Conservation (phyloP, 2,888 invertebrate genomes). For the Endotricha flammealis region DNA sequence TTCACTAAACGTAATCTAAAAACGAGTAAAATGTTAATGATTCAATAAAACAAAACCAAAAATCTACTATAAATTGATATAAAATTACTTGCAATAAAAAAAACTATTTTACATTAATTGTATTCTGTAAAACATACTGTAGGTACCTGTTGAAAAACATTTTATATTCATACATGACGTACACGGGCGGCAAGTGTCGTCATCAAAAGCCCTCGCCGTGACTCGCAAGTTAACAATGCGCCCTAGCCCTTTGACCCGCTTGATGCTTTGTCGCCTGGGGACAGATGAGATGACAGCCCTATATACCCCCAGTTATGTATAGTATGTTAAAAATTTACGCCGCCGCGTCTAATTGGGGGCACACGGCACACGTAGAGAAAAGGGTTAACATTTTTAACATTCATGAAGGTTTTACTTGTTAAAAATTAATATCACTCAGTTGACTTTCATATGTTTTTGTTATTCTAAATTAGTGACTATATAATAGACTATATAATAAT, state of each 20-base stretch:
- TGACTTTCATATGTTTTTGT: no score
- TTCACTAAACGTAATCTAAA: no score
- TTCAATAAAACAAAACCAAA: no score
- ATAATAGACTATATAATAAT: no score
- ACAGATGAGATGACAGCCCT: constrained; percentile 58
- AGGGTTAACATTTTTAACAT: background rate
- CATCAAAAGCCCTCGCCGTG: constrained; percentile 68
- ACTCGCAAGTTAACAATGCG: constrained; percentile 70
- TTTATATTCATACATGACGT: constrained; percentile 33
- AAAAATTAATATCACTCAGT: no score
- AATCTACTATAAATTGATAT: no score
- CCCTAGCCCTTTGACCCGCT: constrained; percentile 68
- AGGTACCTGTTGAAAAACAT: constrained; percentile 32
- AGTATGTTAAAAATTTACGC: constrained; percentile 14
- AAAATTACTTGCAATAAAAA: no score
- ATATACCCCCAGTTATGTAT: constrained; percentile 28
- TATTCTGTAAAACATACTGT: no score
- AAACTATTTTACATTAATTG: no score
- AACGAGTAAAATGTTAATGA: no score
- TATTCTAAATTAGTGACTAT: no score
- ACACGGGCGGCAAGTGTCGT: constrained; percentile 47
- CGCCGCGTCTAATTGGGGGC: constrained; percentile 4
- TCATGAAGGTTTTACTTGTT: no score
- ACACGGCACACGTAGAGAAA: background rate
- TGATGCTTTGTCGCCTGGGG: constrained; percentile 63